Base-by-base conservation (phyloP, 1,140 invertebrate species). In the Cephus cinctus region DNA sequence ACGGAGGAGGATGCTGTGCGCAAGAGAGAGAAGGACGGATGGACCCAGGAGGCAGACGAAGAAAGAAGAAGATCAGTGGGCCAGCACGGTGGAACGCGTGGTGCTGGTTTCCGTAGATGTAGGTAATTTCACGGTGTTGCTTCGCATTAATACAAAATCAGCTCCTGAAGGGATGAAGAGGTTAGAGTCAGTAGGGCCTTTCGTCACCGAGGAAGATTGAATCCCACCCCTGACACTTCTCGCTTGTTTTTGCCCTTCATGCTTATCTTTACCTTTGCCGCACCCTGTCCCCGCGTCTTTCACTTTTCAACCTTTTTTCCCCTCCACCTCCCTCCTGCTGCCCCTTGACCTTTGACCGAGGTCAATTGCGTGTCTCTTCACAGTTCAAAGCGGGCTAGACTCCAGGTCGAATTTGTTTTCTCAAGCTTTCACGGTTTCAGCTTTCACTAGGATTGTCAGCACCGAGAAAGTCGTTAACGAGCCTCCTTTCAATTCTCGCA, bases 91-190 rank as follows among this genome's bases (percentile, higher is more conserved):
- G n/a, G n/a, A n/a, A n/a, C n/a, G n/a, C n/a, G n/a, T n/a, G n/a
- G n/a, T n/a, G n/a, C n/a, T n/a, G n/a, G n/a, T n/a, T n/a, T 47
- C 19, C 41, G 41, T 11, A 25, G 40, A 36, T 36, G 19, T 12
- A 61, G 56, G 61, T 63, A 67, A 71, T 71, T 69, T 71, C 63
- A 65, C 64, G 66, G 58, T 67, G 65, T 61, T 69, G 65, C 55
- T 50, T 53, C 61, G 58, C 57, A 71, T 69, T 70, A 65, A 67
- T 63, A 56, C 59, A 43, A 54, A 57, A 61, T 52, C 36, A 32
- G 36, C 27, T 50, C 30, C 49, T 47, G 44, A 43, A 43, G 18
- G 12, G 34, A 50, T 15, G 23, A 20, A 42, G 15, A 52, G 38
- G 35, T 18, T 36, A 22, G 38, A 9, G 40, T 27, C 49, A 30